phyloP scores from a whole-genome alignment of 2,113 vertebrate species.

The Plectropomus leopardus region DNA sequence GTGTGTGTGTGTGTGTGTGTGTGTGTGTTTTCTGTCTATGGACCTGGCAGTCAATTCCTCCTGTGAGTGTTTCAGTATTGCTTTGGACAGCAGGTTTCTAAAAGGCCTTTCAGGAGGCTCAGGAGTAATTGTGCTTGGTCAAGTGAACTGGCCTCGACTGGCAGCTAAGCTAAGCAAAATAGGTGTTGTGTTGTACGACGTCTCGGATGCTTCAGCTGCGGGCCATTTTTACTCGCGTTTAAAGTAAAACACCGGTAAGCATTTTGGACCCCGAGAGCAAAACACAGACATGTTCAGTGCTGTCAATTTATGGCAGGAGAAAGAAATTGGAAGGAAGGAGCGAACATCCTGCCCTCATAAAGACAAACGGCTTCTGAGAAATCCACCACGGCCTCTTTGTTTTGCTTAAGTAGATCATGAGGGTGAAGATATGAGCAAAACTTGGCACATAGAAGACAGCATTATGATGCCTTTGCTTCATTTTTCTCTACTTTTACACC shows the following conservation, averaged over 20 bases:
- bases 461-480: background rate
- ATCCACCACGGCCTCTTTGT: constrained; percentile 10
- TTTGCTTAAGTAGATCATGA: constrained; percentile 10
- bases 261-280: constrained; percentile 31
- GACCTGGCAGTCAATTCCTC: constrained; percentile 77
- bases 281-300: constrained; percentile 24
- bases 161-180: constrained; percentile 82
- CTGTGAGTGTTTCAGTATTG: constrained; percentile 81
- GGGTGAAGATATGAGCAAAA: background rate
- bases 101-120: constrained; percentile 83
- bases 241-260: constrained; percentile 35
- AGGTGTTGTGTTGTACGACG: constrained; percentile 71
- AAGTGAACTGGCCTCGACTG: constrained; percentile 79
- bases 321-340: constrained; percentile 23
- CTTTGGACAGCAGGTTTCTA: constrained; percentile 84
- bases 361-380: constrained; percentile 25
- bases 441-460: background rate
- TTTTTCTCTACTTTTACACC: background rate
- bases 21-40: constrained; percentile 41
- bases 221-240: constrained; percentile 40
- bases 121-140: constrained; percentile 84
- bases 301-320: constrained; percentile 20
- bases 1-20: background rate
- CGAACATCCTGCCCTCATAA: background rate
- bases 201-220: constrained; percentile 32